Evolutionary conservation across 1,140 invertebrate species (phyloP).

Genomic region (Sinonovacula constricta): DNA sequence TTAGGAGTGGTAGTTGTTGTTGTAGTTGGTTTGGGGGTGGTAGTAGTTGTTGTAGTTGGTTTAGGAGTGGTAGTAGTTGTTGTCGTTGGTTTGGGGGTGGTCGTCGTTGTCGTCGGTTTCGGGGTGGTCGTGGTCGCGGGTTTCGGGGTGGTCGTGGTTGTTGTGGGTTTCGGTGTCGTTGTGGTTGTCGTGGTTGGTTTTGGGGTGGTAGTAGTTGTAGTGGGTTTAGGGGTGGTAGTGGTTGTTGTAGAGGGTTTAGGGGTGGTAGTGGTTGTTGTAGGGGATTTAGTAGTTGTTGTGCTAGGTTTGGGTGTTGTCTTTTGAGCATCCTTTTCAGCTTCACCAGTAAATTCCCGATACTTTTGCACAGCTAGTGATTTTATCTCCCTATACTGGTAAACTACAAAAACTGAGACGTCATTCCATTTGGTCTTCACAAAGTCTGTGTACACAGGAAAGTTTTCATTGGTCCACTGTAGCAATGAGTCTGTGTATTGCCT

Average conservation of each 20-base stretch:
- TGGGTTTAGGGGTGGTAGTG: not conserved
- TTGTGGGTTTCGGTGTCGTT: not conserved
- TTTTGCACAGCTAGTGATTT: not conserved
- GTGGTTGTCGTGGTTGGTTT: not conserved
- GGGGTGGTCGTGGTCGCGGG: not conserved
- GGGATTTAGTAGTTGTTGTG: not conserved
- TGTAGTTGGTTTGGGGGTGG: conserved; percentile 20
- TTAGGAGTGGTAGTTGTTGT: conserved; percentile 29
- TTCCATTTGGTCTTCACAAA: conserved; percentile 36
- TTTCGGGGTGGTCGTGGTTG: conserved; percentile 4
- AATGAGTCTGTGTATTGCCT: not conserved
- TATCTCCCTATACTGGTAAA: not conserved
- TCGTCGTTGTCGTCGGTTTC: not conserved
- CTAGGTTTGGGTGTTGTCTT: not conserved
- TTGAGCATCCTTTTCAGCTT: not conserved
- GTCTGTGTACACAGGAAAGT: conserved; percentile 17
- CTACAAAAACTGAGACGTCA: conserved; percentile 14
- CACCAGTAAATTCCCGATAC: conserved; percentile 30
- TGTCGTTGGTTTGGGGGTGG: conserved; percentile 26
- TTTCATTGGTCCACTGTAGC: conserved; percentile 20
- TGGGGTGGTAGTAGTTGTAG: not conserved
- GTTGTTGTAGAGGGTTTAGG: too few relatives aligned
- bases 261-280: not conserved
- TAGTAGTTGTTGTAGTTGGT: conserved; percentile 4
- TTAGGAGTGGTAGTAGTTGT: conserved; percentile 7